Base-by-base conservation (phyloP, 2,888 invertebrate species). In the Limnephilus marmoratus region DNA sequence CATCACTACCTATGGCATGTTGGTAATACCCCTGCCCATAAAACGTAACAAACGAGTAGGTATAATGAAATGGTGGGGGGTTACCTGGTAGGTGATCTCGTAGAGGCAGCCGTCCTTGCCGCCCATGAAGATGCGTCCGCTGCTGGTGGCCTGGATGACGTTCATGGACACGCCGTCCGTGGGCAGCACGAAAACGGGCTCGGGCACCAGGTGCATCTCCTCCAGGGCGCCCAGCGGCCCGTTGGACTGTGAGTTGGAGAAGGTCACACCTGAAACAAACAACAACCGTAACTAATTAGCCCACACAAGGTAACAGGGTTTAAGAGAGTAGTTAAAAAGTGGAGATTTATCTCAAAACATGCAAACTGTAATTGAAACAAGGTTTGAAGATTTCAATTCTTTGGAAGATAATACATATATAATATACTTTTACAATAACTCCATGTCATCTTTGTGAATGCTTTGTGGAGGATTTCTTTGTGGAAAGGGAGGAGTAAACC, bases 41-140 rank as follows among this genome's bases (percentile, higher is more conserved):
- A 9, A 41, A 41, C 9, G 7, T 24, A 68, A 68, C 5, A 9
- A 9, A 24, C 24, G 24, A 18, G 53, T 53, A 68, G 18, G n/a
- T 24, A n/a, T 68, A 24, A 24, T 85, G 95, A 68, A 68, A 24
- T 68, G 24, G n/a, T 3, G 24, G 5, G 24, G 1, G 24, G 1
- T 24, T 68, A 98, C 98, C 97, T 99, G 98, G 96, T 99, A 99
- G 94, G 97, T 97, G 94, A 99, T 97, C 97, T 99, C 99, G 96
- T 98, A 99, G 1, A 99, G 96, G 94, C 98, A 98, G 15, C 99
- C 99, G 96, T 99, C 99, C 95, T 98, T 98, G 37, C 98, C 99
- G 34, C 99, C 99, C 95, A 99, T 97, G 95, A 99, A 99, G 94
- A 99, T 98, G 94, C 99, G 96, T 0, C 99, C 99, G 94, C 96